Base-by-base conservation (phyloP, 2,797 vertebrate species). In the Poeciliopsis turneri region DNA sequence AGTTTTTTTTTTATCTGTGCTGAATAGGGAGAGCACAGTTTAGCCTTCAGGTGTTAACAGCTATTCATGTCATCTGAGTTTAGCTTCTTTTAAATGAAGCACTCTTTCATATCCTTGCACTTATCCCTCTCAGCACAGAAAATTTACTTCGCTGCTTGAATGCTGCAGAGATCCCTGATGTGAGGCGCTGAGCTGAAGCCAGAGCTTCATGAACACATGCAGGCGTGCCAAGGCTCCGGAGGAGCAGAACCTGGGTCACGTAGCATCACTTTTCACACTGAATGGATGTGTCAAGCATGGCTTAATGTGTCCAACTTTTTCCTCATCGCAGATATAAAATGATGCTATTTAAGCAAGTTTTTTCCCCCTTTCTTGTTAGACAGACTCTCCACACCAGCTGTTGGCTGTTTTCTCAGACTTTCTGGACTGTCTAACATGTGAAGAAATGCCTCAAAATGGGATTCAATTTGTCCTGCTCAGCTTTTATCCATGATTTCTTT, bases 171-270 rank as follows among this genome's bases (percentile, higher is more conserved):
- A 83, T 88, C 76, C 74, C 64, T 70, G 88, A 84, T 83, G 86
- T 76, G 74, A 87, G 66, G 73, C 51, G 73, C 87, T 83, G 85
- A 84, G 55, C 77, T 71, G 36, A 15, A 74, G 71, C 53, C 78
- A 59, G 49, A 78, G 68, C 79, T 88, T 89, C 78, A 72, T 80
- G 88, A 92, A 83, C 84, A 84, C 78, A 72, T 59, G 76, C 84
- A 84, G 57, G 81, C 75, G 75, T 74, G 76, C 84, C 85, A 81
- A 82, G 77, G 69, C 81, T 78, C 45, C 6, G 7, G 72, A 79
- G 53, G 55, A 41, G 64, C 64, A 68, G 64, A 68, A 68, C 20
- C 43, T 12, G 43, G 12, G 11, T 6, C 15, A 25, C 25, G 70
- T 71, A 73, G 51, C 36, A 53, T 71, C 61, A 51, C 77, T 80